Evolutionary conservation across 1,140 invertebrate genomes (phyloP).

Genomic region (Zaprionus kolodkinae): DNA sequence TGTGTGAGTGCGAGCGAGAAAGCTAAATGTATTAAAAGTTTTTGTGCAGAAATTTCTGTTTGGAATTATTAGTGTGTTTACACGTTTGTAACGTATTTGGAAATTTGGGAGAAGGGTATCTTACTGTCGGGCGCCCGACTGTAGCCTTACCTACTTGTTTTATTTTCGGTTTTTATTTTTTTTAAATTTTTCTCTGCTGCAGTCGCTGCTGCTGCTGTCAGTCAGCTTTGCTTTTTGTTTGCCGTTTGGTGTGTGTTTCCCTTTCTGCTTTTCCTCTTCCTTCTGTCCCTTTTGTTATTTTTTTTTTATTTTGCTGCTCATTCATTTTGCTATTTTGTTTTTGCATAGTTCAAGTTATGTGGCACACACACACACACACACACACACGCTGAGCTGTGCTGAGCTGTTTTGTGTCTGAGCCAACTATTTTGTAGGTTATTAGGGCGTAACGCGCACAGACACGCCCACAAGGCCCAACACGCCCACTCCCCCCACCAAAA

Average conservation of each 20-base stretch:
- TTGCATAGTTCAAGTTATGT: slow-evolving; percentile 74
- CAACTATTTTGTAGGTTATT: slow-evolving; percentile 82
- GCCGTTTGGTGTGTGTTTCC: slow-evolving; percentile 11
- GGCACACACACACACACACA: slow-evolving; percentile 14
- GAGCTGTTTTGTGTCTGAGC: slow-evolving; percentile 67
- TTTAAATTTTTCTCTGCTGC: not conserved
- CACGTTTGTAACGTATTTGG: too few relatives aligned
- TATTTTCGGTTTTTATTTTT: slow-evolving; percentile 8
- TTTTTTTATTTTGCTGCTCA: slow-evolving; percentile 37
- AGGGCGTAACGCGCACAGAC: slow-evolving; percentile 70
- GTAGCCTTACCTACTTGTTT: too few relatives aligned
- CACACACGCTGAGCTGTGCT: slow-evolving; percentile 1
- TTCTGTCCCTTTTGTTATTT: slow-evolving; percentile 18
- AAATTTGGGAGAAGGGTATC: too few relatives aligned
- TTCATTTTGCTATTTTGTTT: slow-evolving; percentile 73
- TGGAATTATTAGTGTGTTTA: too few relatives aligned
- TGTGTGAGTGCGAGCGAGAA: too few relatives aligned
- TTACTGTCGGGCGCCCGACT: too few relatives aligned
- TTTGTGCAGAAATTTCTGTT: too few relatives aligned
- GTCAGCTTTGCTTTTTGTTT: slow-evolving; percentile 41
- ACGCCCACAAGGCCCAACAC: slow-evolving; percentile 28
- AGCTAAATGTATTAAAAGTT: too few relatives aligned
- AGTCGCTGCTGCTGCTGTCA: slow-evolving; percentile 34
- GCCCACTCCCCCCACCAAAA: slow-evolving; percentile 5
- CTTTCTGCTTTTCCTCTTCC: slow-evolving; percentile 1